These are phyloP conservation scores for Rhinella marina DNA, from an alignment of 2,797 vertebrate species.

Conservation along the genomic window DNA sequence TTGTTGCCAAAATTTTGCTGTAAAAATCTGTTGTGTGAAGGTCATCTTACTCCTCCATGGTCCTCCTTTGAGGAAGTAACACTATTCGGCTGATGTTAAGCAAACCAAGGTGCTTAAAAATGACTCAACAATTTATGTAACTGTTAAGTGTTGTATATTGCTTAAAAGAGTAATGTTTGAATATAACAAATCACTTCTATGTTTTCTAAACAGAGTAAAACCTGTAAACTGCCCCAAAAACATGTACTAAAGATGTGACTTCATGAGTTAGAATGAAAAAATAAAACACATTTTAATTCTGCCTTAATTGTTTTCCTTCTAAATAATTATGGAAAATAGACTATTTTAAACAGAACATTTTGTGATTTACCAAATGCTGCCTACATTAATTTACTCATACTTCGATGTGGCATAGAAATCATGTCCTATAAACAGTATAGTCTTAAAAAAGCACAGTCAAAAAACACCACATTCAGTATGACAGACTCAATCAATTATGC, in stretches of 20 bases:
- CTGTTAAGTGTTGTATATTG: no score
- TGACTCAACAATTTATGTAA: no score
- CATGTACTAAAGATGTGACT: neutral
- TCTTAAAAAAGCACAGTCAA: neutral
- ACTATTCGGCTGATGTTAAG: no score
- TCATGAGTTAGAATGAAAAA: neutral
- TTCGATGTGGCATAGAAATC: neutral
- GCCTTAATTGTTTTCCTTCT: neutral
- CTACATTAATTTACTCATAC: slow-evolving; percentile 4
- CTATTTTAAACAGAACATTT: slow-evolving; percentile 45
- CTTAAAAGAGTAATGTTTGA: no score
- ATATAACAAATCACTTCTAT: no score
- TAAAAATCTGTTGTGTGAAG: no score
- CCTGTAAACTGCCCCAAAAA: neutral
- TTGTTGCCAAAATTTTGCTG: no score
- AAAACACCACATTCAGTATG: neutral
- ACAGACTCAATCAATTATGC: no score
- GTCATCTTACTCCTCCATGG: no score
- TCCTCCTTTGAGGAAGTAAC: no score
- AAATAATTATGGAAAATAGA: slow-evolving; percentile 38
- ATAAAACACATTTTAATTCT: slow-evolving; percentile 1
- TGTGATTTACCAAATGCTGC: slow-evolving; percentile 38
- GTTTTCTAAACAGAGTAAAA: neutral
- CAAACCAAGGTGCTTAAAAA: no score
- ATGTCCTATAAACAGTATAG: neutral